Percentiles rank a stretch among this genome's conserved stretches.
Evolutionary conservation across 2,113 vertebrate genomes (phyloP).

Genomic region (Mus musculus): DNA sequence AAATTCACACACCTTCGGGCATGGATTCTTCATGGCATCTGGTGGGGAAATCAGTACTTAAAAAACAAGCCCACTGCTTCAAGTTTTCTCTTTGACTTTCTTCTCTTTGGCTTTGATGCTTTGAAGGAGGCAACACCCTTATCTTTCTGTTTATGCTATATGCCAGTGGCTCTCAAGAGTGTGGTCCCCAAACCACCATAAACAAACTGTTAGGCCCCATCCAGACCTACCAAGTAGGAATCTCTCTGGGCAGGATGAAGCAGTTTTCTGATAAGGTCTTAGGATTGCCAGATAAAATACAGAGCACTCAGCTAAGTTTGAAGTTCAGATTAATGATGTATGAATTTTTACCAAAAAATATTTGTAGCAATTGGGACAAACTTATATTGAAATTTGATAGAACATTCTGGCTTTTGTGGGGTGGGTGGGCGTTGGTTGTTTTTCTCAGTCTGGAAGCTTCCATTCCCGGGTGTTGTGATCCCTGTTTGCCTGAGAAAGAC

Average conservation of each 20-base stretch:
- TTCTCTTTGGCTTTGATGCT: not conserved
- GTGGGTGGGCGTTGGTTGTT: not conserved
- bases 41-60: not conserved
- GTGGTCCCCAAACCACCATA: not conserved
- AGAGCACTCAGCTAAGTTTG: not conserved
- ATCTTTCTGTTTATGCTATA: not conserved
- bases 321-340: slow-evolving; percentile 51
- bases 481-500: slow-evolving; percentile 1
- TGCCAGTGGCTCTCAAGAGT: not conserved
- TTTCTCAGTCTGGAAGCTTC: slow-evolving; percentile 29
- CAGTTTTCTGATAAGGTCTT: slow-evolving; percentile 40
- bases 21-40: slow-evolving; percentile 11
- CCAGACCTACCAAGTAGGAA: slow-evolving; percentile 5
- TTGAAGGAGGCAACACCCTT: not conserved
- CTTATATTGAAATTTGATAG: slow-evolving; percentile 47
- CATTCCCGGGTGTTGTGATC: slow-evolving; percentile 9
- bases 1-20: not conserved
- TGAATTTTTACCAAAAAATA: slow-evolving; percentile 47
- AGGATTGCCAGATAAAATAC: slow-evolving; percentile 48
- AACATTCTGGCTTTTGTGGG: not conserved
- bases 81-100: slow-evolving; percentile 9
- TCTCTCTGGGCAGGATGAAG: not conserved
- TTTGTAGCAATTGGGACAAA: slow-evolving; percentile 9
- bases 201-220: slow-evolving; percentile 21
- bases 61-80: not conserved